Percentiles rank a stretch among this genome's conserved stretches.
Conservation (phyloP, 2,113 vertebrate genomes). For the Anser brachyrhynchus region DNA sequence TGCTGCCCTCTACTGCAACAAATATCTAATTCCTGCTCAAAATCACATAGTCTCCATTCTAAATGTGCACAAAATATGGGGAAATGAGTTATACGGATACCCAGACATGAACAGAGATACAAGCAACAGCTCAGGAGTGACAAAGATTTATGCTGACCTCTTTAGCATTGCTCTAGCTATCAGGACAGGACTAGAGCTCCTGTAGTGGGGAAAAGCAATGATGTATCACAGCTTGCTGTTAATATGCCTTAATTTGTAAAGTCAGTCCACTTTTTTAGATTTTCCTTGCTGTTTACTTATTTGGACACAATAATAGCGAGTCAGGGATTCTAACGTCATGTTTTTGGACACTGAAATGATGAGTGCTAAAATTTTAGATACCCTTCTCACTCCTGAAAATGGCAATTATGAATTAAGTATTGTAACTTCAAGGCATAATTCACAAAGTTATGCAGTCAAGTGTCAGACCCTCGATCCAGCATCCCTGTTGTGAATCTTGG, state of each 20-base stretch:
- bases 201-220: not conserved
- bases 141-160: not conserved
- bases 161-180: not conserved
- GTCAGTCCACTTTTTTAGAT: not conserved
- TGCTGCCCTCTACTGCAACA: slow-evolving; percentile 23
- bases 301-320: not conserved
- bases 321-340: not conserved
- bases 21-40: not conserved
- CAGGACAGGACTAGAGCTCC: not conserved
- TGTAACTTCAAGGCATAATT: not conserved
- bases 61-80: not conserved
- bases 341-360: not conserved
- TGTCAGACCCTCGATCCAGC: not conserved
- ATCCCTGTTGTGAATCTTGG: not conserved
- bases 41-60: not conserved
- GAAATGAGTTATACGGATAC: not conserved
- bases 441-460: not conserved
- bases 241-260: not conserved
- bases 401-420: not conserved
- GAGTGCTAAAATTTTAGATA: not conserved
- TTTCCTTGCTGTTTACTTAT: not conserved
- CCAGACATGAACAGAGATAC: not conserved
- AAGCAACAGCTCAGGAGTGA: not conserved
- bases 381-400: not conserved
- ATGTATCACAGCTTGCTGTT: not conserved